Evolutionary conservation across 2,888 invertebrate genomes (phyloP).

Genomic region (Dastarcus helophoroides): DNA sequence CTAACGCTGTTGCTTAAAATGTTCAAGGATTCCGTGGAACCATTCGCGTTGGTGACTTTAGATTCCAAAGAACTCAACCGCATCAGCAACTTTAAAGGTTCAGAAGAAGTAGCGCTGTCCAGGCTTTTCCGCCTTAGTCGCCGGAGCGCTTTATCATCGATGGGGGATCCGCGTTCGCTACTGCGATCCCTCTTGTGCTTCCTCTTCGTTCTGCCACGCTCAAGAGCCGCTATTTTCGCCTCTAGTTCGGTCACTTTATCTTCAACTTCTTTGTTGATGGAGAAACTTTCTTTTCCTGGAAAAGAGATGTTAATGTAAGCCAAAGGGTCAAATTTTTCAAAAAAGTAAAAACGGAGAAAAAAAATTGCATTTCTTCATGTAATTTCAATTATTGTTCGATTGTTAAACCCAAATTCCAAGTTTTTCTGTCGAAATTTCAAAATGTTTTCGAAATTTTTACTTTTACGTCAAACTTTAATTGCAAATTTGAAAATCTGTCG

Average conservation of each 20-base stretch:
- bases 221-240: slow-evolving; percentile 60
- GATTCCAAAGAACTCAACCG: slow-evolving; percentile 66
- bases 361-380: background rate
- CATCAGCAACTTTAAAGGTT: slow-evolving; percentile 70
- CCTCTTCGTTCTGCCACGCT: slow-evolving; percentile 37
- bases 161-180: slow-evolving; percentile 31
- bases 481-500: no score
- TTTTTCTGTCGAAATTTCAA: no score
- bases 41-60: slow-evolving; percentile 56
- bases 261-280: slow-evolving; percentile 73
- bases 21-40: slow-evolving; percentile 48
- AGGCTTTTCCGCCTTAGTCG: slow-evolving; percentile 60
- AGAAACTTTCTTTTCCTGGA: slow-evolving; percentile 56
- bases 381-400: slow-evolving; percentile 1
- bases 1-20: slow-evolving; percentile 37
- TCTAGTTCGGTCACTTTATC: slow-evolving; percentile 73
- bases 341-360: no score
- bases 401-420: slow-evolving; percentile 3
- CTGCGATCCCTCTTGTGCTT: slow-evolving; percentile 41
- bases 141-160: slow-evolving; percentile 29
- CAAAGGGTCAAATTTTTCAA: no score
- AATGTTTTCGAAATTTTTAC: background rate
- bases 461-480: background rate
- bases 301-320: slow-evolving; percentile 10
- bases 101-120: slow-evolving; percentile 66